These are phyloP conservation scores for Scolanthus callimorphus DNA, from an alignment of 92 coral and sea anemone species.

Conservation along the genomic window DNA sequence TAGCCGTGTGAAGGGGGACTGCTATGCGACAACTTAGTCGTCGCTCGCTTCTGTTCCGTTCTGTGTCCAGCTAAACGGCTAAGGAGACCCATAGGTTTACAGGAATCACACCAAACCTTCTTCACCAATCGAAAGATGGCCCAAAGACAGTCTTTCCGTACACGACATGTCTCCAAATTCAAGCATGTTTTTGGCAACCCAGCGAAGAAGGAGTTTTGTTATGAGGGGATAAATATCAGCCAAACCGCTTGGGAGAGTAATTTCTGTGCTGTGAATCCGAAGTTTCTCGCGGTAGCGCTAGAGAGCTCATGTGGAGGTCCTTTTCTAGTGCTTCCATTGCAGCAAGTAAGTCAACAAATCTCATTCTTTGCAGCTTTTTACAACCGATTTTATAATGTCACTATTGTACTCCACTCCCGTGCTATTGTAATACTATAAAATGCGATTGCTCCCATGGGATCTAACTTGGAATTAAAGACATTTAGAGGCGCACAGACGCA, in stretches of 20 bases:
- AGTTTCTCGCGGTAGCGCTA: conserved; percentile 92
- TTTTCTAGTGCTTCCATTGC: conserved; percentile 81
- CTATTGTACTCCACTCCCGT: too few relatives aligned
- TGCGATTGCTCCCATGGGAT: too few relatives aligned
- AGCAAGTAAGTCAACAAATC: conserved; percentile 84
- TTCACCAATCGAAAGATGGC: conserved; percentile 20
- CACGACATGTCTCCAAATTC: conserved; percentile 78
- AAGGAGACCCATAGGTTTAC: background rate
- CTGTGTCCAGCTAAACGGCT: conserved; percentile 1
- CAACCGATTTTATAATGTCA: too few relatives aligned
- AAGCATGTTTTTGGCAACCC: conserved; percentile 96
- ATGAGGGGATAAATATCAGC: conserved; percentile 81
- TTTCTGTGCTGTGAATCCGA: conserved; percentile 97
- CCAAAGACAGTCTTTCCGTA: conserved; percentile 61
- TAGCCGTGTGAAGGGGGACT: conserved; percentile 5
- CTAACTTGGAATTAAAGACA: too few relatives aligned
- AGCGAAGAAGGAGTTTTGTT: conserved; percentile 83
- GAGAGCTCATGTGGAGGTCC: conserved; percentile 95
- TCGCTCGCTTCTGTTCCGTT: conserved; percentile 16
- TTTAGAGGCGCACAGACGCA: too few relatives aligned
- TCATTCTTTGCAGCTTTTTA: too few relatives aligned
- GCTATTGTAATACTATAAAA: too few relatives aligned
- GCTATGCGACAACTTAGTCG: conserved; percentile 12
- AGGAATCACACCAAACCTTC: background rate
- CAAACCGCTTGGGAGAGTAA: conserved; percentile 88